These are phyloP conservation scores for Ceramica pisi DNA, from an alignment of 2,888 invertebrate genomes.

Conservation along the genomic window DNA sequence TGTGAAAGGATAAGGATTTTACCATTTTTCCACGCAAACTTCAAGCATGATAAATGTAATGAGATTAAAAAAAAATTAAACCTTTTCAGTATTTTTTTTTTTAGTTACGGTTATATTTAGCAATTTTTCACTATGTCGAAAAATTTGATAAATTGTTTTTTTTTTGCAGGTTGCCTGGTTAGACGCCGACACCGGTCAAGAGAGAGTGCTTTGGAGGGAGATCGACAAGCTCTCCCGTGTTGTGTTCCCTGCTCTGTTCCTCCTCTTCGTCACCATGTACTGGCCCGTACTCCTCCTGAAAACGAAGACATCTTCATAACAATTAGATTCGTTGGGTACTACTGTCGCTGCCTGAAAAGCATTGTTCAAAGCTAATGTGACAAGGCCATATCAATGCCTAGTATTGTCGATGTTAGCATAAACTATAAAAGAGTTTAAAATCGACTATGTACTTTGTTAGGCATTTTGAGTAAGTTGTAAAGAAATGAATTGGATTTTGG, in stretches of 20 bases:
- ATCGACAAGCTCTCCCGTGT: slow-evolving; percentile 94
- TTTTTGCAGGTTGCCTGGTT: slow-evolving; percentile 91
- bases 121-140: no score
- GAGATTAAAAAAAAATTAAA: no score
- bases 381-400: slow-evolving; percentile 20
- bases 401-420: slow-evolving; percentile 16
- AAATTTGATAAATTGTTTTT: background rate
- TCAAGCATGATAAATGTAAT: no score
- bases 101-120: no score
- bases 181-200: slow-evolving; percentile 93
- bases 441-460: slow-evolving; percentile 20
- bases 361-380: slow-evolving; percentile 32
- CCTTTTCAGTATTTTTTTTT: no score
- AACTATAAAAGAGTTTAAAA: slow-evolving; percentile 5
- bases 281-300: slow-evolving; percentile 95
- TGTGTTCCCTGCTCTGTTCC: slow-evolving; percentile 95
- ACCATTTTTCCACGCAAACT: no score
- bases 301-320: slow-evolving; percentile 89
- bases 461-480: slow-evolving; percentile 18
- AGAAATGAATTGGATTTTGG: background rate
- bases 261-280: slow-evolving; percentile 94
- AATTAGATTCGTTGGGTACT: slow-evolving; percentile 62
- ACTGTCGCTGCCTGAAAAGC: slow-evolving; percentile 49
- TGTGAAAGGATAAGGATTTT: no score
- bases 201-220: slow-evolving; percentile 94